Evolutionary conservation across 1,140 invertebrate species (phyloP).

Genomic region (Drosophila sp.): DNA sequence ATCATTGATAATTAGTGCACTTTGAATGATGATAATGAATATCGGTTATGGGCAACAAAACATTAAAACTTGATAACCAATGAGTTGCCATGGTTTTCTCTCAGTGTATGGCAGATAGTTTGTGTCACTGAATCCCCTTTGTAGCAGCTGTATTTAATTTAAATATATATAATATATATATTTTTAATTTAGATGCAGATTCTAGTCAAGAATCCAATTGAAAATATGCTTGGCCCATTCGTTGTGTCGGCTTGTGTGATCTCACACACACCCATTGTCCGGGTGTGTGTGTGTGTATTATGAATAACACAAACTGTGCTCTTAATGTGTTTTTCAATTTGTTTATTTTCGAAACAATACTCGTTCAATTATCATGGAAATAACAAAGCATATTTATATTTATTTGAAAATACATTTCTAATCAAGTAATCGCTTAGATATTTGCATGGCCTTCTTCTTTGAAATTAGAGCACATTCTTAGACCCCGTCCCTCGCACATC

Average conservation of each 20-base stretch:
- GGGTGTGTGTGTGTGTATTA: not conserved
- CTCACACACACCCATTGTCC: not conserved
- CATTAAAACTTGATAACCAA: not conserved
- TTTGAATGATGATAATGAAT: constrained; percentile 3
- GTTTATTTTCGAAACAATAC: constrained; percentile 10
- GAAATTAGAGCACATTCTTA: too few species aligned
- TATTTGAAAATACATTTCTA: not conserved
- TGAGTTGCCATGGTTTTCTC: not conserved
- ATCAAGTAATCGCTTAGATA: not conserved
- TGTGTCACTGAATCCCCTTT: not conserved
- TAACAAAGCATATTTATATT: not conserved
- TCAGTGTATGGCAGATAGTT: not conserved
- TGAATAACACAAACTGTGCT: not conserved
- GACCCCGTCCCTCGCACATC: too few species aligned
- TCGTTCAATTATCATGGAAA: constrained; percentile 2
- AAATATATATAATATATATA: not conserved
- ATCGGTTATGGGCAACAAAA: not conserved
- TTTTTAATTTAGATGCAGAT: not conserved
- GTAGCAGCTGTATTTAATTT: not conserved
- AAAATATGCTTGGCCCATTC: not conserved
- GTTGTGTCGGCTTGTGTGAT: constrained; percentile 6
- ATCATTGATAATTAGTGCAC: constrained; percentile 7
- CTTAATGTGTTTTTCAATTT: constrained; percentile 3
- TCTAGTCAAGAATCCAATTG: not conserved
- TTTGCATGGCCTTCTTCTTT: constrained; percentile 1